Conservation (phyloP, 2,888 invertebrate species). For the Imbricaverruca yamaguchii region DNA sequence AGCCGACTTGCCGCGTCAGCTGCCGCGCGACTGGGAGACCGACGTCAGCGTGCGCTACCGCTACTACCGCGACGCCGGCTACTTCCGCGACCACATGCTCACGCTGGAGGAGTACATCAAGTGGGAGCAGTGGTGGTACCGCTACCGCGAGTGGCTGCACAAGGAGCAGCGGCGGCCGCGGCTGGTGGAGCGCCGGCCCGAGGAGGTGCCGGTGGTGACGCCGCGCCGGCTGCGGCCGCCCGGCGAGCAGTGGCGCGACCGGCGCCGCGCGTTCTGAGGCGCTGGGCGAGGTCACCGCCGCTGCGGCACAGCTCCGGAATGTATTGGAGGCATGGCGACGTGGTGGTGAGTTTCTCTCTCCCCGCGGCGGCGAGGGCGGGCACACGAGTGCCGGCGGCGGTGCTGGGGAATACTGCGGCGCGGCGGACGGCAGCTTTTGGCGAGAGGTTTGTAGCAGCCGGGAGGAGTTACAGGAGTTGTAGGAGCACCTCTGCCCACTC, state of each 20-base stretch:
- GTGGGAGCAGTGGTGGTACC: constrained; percentile 94
- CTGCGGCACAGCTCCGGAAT: too few species aligned
- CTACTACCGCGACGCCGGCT: constrained; percentile 81
- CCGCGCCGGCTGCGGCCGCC: constrained; percentile 9
- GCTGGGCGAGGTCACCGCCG: too few species aligned
- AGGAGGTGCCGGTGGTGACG: not conserved
- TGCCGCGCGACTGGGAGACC: constrained; percentile 55
- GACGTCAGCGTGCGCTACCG: constrained; percentile 66
- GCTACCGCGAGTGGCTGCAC: constrained; percentile 83
- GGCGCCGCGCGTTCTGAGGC: constrained; percentile 2
- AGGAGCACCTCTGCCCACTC: too few species aligned
- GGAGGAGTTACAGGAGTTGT: too few species aligned
- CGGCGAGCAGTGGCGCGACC: not conserved
- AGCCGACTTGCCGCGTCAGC: constrained; percentile 30
- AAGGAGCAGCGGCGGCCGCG: constrained; percentile 47
- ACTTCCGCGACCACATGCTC: constrained; percentile 59
- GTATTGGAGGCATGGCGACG: too few species aligned
- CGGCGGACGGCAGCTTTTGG: too few species aligned
- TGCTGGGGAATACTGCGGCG: too few species aligned
- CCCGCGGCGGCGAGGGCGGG: too few species aligned
- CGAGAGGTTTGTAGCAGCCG: too few species aligned
- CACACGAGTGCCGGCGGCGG: too few species aligned
- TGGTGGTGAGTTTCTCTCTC: too few species aligned
- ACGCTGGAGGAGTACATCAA: constrained; percentile 75
- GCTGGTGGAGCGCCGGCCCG: not conserved